Evolutionary conservation across 2,113 vertebrate genomes (phyloP).

Genomic region (Oriolus oriolus): DNA sequence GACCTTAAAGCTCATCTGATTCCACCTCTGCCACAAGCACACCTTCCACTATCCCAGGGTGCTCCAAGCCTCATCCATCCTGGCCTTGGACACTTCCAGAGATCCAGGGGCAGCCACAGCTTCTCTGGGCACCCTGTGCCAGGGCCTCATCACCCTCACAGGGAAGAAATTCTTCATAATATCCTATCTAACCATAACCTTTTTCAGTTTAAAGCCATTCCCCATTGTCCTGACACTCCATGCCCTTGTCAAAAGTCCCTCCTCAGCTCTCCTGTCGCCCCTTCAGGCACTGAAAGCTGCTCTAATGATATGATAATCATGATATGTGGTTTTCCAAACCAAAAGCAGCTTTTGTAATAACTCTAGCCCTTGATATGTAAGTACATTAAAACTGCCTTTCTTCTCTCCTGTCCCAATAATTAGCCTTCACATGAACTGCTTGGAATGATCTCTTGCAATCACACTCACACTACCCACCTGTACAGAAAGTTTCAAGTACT

Average conservation of each 20-base stretch:
- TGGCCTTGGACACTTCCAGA: background rate
- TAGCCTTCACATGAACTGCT: background rate
- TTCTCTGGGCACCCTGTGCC: background rate
- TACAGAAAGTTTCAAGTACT: background rate
- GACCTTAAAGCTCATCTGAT: background rate
- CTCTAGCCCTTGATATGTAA: background rate
- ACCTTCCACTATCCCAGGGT: accelerated
- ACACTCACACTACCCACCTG: background rate
- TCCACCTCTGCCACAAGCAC: background rate
- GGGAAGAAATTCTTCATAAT: background rate
- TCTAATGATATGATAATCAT: background rate
- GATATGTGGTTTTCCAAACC: background rate
- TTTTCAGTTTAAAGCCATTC: background rate
- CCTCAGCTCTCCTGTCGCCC: background rate
- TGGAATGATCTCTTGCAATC: background rate
- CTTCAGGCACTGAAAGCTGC: background rate
- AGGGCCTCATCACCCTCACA: background rate
- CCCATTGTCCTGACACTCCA: background rate
- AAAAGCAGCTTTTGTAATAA: background rate
- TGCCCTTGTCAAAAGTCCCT: background rate
- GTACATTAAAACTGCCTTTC: background rate
- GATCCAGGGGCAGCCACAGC: background rate
- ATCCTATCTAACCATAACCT: background rate
- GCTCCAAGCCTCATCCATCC: accelerated
- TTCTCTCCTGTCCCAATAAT: background rate